Base-by-base conservation (phyloP, 2,888 invertebrate species). In the Pachymerium ferrugineum region DNA sequence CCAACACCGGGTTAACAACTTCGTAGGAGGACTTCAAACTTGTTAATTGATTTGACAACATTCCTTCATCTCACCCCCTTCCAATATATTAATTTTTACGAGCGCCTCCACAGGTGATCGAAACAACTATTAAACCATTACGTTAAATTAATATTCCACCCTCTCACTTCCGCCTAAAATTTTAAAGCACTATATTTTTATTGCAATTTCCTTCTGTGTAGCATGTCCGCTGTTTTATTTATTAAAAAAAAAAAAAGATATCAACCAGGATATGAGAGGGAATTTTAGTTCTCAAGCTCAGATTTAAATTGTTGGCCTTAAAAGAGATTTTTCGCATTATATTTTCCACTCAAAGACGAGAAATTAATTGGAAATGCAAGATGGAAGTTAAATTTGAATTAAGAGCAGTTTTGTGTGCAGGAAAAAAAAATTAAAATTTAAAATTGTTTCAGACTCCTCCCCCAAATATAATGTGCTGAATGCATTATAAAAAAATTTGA, bases 51-150 rank as follows among this genome's bases (percentile, higher is more conserved):
- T 54, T 54, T 54, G 47, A 54, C 47, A 22, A 54, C 47, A 54
- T 54, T 54, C 47, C 47, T 54, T 54, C 47, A 22, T 10, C 47
- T 19, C 19, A 19, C 19, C 38, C 38, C 14, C 38, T 16, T 38
- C 47, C 19, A 54, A 2, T 22, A 22, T 54, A 54, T 54, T 54
- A 54, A 54, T 54, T 54, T 54, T 54, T 54, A 54, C 47, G 47
- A 54, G 47, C 47, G 47, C 47, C 47, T 54, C 47, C 47, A 54
- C 47, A 54, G 47, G 47, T 54, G 47, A 54, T 54, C 47, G 47
- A 19, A 22, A 54, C 47, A 54, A 54, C 47, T 54, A 54, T 54
- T 54, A 54, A 54, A 54, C 16, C 19, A 22, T 54, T 54, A 54
- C 47, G 22, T 54, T 22, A 54, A 54, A 54, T 54, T 54, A 54